Evolutionary conservation across 2,888 invertebrate species (phyloP), one percentile per base, ranked within the genome.

Genomic region (Orchesellides sinensis): DNA sequence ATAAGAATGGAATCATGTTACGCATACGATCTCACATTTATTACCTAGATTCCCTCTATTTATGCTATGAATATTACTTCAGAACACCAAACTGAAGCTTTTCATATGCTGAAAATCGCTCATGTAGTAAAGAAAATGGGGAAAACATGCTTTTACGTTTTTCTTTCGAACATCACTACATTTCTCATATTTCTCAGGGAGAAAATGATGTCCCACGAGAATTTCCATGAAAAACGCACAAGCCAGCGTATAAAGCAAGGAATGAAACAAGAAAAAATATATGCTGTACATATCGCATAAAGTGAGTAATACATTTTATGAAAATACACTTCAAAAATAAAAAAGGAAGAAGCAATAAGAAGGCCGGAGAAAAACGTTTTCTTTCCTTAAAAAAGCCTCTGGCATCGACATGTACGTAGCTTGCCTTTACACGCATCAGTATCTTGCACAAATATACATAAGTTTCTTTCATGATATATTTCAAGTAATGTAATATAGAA

Each of bases 61-160:
- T n/a, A n/a, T 17, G 6, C 49, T 21, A 49, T 49, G 17, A n/a
- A 47, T 17, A 47, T 3, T 52, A 8, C 19, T 19, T 52, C 19
- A 49, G 17, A 21, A 49, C 49, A 49, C n/a, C n/a, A n/a, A n/a
- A n/a, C n/a, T n/a, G n/a, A n/a, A n/a, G n/a, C n/a, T n/a, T n/a
- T n/a, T n/a, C n/a, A n/a, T n/a, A n/a, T n/a, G n/a, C n/a, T n/a
- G n/a, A n/a, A n/a, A n/a, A 65, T 74, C 52, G 47, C 65, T 65
- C 74, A 52, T 74, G 74, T 40, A 74, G n/a, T 74, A 65, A 74
- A 54, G 54, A 25, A 74, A 74, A 74, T 74, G 65, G 19, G 52
- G 54, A 74, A 65, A 74, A 65, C 63, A 65, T 65, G 65, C 63
- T 74, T 19, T 63, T 32, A 32, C n/a, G 29, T 35, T 54, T 70